Conservation (phyloP, 2,797 vertebrate species). For the Merluccius polli region DNA sequence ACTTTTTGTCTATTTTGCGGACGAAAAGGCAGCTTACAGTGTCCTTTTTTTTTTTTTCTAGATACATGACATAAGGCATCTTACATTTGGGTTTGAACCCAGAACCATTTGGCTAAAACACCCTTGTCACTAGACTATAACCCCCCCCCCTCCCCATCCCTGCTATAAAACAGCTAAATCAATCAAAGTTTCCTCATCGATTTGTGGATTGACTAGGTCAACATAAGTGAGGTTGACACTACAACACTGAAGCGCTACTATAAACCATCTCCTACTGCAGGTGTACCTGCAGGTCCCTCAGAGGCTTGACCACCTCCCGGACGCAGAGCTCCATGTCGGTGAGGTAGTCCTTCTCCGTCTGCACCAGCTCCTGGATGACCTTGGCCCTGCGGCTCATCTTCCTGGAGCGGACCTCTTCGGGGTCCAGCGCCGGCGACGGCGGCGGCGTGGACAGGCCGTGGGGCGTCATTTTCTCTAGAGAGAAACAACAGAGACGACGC, state of each 20-base stretch:
- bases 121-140: neutral
- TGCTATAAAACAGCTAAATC: too few species aligned
- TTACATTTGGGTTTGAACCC: neutral
- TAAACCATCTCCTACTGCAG: neutral
- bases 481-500: neutral
- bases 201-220: neutral
- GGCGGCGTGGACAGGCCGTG: slow-evolving; percentile 58
- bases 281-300: slow-evolving; percentile 80
- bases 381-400: slow-evolving; percentile 88
- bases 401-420: slow-evolving; percentile 71
- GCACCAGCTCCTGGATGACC: slow-evolving; percentile 87
- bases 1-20: neutral
- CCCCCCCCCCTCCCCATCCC: too few species aligned
- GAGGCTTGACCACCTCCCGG: slow-evolving; percentile 85
- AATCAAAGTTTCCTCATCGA: too few species aligned
- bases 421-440: slow-evolving; percentile 64
- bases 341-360: slow-evolving; percentile 90
- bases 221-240: neutral
- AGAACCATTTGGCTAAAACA: neutral
- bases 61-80: neutral
- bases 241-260: neutral
- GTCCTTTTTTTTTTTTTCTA: neutral
- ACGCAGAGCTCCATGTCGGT: slow-evolving; percentile 86
- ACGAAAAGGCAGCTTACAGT: neutral
- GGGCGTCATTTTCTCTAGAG: slow-evolving; percentile 87